These are phyloP conservation scores for Axinella damicornis DNA, from an alignment of 37 sponge, comb jelly and placozoan species.

Conservation along the genomic window DNA sequence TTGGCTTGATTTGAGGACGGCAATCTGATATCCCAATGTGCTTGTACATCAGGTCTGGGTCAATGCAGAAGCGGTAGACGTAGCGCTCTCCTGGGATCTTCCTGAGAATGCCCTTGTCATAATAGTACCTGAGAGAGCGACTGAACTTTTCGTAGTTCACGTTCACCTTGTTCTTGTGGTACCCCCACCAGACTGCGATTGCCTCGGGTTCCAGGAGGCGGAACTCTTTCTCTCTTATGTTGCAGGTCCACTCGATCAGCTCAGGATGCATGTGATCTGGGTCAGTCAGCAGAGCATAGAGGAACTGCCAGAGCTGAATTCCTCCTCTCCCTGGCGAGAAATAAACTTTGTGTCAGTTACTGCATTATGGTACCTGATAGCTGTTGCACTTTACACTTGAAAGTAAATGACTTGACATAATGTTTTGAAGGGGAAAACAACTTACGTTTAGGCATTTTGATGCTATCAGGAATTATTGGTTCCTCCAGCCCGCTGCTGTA, in stretches of 20 bases:
- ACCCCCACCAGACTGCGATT: slow-evolving; percentile 86
- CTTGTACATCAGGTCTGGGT: slow-evolving; percentile 73
- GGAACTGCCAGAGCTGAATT: slow-evolving; percentile 89
- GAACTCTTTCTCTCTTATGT: slow-evolving; percentile 64
- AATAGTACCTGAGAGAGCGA: slow-evolving; percentile 91
- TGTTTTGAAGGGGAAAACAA: not conserved
- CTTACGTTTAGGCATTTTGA: slow-evolving; percentile 81
- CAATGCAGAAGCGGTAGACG: slow-evolving; percentile 77
- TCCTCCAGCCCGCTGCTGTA: not conserved
- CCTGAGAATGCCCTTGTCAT: slow-evolving; percentile 82
- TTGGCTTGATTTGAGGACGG: slow-evolving; percentile 72
- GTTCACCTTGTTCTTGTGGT: slow-evolving; percentile 77
- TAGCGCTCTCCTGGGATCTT: slow-evolving; percentile 80
- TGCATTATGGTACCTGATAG: not conserved
- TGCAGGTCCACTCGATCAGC: slow-evolving; percentile 83
- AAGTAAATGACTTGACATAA: too few species aligned
- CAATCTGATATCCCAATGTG: slow-evolving; percentile 68
- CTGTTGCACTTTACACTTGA: too few species aligned
- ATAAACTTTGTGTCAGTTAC: too few species aligned
- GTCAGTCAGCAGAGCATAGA: slow-evolving; percentile 74
- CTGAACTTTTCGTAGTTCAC: slow-evolving; percentile 92
- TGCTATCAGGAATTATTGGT: slow-evolving; percentile 44
- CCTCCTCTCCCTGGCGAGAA: slow-evolving; percentile 70
- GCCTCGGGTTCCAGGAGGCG: slow-evolving; percentile 81
- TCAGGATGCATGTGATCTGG: slow-evolving; percentile 41